Evolutionary conservation across 2,888 invertebrate genomes (phyloP).

Genomic region (Athalia cordata): DNA sequence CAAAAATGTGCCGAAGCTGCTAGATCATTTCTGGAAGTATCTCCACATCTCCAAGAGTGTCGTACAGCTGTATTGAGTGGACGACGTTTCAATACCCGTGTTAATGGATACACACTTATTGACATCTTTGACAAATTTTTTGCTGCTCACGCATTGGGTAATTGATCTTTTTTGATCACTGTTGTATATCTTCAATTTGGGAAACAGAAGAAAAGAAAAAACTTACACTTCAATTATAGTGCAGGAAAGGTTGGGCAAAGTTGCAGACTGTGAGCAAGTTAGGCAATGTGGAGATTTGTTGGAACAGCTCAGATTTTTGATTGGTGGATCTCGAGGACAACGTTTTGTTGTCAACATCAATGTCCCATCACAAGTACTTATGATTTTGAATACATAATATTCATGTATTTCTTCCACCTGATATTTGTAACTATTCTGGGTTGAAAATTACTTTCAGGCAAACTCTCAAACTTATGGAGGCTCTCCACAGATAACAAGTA

Average conservation of each 20-base stretch:
- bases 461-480: slow-evolving; percentile 59
- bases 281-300: slow-evolving; percentile 65
- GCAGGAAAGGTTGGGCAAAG: slow-evolving; percentile 65
- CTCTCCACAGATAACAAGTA: slow-evolving; percentile 65
- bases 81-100: slow-evolving; percentile 63
- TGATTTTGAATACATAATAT: background rate
- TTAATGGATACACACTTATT: slow-evolving; percentile 63
- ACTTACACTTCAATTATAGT: slow-evolving; percentile 55
- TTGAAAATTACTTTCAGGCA: slow-evolving; percentile 51
- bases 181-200: background rate
- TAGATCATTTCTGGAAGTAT: slow-evolving; percentile 63
- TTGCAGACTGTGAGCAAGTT: slow-evolving; percentile 63
- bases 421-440: too few species aligned
- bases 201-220: background rate
- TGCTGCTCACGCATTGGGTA: slow-evolving; percentile 63
- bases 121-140: slow-evolving; percentile 69
- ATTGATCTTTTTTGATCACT: slow-evolving; percentile 42
- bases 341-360: slow-evolving; percentile 71
- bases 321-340: slow-evolving; percentile 67
- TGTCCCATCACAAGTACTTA: slow-evolving; percentile 65
- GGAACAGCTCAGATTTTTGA: slow-evolving; percentile 68
- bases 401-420: too few species aligned
- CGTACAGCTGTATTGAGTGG: slow-evolving; percentile 59
- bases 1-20: slow-evolving; percentile 65
- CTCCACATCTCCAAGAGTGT: slow-evolving; percentile 63